phyloP scores from a whole-genome alignment of 2,888 invertebrate genomes.

The Pachydiplax longipennis region DNA sequence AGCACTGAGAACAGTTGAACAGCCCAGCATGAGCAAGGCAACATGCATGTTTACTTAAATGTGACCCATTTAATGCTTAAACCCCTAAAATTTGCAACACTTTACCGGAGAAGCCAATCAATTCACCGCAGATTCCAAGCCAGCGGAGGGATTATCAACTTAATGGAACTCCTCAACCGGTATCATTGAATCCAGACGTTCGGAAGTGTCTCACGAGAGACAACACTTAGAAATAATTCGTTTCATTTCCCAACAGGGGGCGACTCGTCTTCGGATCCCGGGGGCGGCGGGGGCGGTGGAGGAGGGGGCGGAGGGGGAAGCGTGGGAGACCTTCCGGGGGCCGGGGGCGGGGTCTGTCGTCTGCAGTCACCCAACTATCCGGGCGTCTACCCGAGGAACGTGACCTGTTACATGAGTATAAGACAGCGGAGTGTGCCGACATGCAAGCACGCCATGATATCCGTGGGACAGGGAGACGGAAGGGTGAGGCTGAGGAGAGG shows the following conservation, averaged over 20 bases:
- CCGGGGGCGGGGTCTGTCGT: slow-evolving; percentile 65
- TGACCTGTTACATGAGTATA: slow-evolving; percentile 89
- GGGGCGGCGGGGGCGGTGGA: slow-evolving; percentile 49
- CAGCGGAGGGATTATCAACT: too few species aligned
- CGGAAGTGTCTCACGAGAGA: neutral
- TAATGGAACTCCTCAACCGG: too few species aligned
- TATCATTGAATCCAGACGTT: too few species aligned
- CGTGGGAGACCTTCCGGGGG: slow-evolving; percentile 6
- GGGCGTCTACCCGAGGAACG: slow-evolving; percentile 84
- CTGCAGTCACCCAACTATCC: slow-evolving; percentile 92
- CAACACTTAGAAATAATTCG: neutral
- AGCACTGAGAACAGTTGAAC: too few species aligned
- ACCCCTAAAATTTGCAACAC: too few species aligned
- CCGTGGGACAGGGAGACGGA: slow-evolving; percentile 66
- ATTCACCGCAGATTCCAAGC: too few species aligned
- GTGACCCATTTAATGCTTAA: too few species aligned
- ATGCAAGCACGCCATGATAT: slow-evolving; percentile 91
- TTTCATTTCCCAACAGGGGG: neutral
- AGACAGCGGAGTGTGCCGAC: slow-evolving; percentile 85
- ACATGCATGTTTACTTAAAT: too few species aligned
- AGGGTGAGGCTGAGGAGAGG: slow-evolving; percentile 13
- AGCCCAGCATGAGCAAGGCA: too few species aligned
- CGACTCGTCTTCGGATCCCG: slow-evolving; percentile 9
- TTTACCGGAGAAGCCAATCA: too few species aligned
- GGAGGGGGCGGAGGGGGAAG: neutral